These are phyloP conservation scores for Agelas oroides DNA, from an alignment of 37 sponge, comb jelly and placozoan genomes.

Conservation along the genomic window DNA sequence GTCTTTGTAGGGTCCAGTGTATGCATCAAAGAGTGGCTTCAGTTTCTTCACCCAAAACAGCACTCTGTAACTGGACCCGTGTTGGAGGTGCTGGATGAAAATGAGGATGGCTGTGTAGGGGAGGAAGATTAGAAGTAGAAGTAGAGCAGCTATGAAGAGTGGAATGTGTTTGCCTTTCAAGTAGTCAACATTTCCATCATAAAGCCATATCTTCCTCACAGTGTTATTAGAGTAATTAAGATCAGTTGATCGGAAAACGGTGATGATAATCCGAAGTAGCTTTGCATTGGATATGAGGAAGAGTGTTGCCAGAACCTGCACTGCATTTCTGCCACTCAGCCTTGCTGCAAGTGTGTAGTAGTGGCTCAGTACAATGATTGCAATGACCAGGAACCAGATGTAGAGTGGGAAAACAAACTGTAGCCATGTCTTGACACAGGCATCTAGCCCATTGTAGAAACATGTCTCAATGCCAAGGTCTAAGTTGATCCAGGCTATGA, in stretches of 20 bases:
- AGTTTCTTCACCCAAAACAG: conserved; percentile 13
- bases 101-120: conserved; percentile 18
- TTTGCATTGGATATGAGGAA: conserved; percentile 24
- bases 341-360: no score
- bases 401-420: no score
- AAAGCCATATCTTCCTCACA: conserved; percentile 24
- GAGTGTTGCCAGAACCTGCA: no score
- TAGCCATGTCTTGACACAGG: no score
- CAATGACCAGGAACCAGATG: no score
- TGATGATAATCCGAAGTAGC: conserved; percentile 14
- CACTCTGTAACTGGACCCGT: background rate
- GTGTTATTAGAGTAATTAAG: background rate
- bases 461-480: no score
- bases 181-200: conserved; percentile 14
- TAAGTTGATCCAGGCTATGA: no score
- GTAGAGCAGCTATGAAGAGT: background rate
- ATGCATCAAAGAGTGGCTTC: conserved; percentile 47
- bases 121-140: conserved; percentile 16
- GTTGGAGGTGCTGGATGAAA: no score
- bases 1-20: background rate
- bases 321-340: no score
- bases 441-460: no score
- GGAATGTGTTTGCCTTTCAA: background rate
- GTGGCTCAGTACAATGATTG: no score
- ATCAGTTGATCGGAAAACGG: background rate